phyloP scores from a whole-genome alignment of 2,113 vertebrate genomes.

The Ptychochromis oligacanthus region DNA sequence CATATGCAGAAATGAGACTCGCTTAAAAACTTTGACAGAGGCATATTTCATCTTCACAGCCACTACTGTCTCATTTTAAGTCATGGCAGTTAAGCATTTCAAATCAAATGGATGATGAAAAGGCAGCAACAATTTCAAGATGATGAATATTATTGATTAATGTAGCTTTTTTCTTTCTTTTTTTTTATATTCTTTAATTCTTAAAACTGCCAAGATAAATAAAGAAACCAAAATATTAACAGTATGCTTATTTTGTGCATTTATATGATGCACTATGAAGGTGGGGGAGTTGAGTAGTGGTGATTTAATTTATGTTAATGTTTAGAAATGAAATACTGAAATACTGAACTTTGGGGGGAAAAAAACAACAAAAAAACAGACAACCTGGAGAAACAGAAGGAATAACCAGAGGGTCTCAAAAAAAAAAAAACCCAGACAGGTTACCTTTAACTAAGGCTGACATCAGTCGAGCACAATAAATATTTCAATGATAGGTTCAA shows the following conservation, averaged over 20 bases:
- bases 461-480: constrained; percentile 57
- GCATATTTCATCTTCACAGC: neutral
- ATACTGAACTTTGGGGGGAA: constrained; percentile 16
- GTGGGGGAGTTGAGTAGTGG: neutral
- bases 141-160: neutral
- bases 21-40: neutral
- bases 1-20: too few species aligned
- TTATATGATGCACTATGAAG: neutral
- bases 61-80: neutral
- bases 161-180: neutral
- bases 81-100: neutral
- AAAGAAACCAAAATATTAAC: neutral
- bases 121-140: neutral
- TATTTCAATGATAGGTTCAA: constrained; percentile 67
- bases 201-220: neutral
- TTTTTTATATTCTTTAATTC: neutral
- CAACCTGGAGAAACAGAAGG: neutral
- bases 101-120: neutral
- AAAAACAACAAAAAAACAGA: constrained; percentile 1
- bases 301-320: neutral
- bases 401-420: constrained; percentile 15
- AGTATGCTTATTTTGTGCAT: neutral
- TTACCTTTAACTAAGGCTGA: constrained; percentile 48
- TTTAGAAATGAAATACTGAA: constrained; percentile 25
- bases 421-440: constrained; percentile 19